Conservation (phyloP, 64 coral and sea anemone genomes). For the Trachythela sp. region DNA sequence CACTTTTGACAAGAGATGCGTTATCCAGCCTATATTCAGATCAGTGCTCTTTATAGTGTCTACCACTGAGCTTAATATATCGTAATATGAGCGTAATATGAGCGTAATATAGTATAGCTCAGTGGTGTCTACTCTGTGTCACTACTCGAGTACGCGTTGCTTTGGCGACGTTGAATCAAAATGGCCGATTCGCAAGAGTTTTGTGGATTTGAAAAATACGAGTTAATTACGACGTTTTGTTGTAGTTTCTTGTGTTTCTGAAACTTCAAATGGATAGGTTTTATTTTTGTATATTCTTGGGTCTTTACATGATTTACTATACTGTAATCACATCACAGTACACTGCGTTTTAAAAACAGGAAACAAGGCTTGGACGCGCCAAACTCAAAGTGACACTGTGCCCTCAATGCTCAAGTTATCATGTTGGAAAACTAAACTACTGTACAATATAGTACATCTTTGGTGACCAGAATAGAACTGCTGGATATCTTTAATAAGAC, state of each 20-base stretch:
- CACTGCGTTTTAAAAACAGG: background rate
- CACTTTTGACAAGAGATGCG: no score
- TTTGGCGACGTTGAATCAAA: background rate
- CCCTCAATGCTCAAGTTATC: background rate
- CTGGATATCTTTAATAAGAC: background rate
- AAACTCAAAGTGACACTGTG: no score
- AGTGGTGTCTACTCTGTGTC: no score
- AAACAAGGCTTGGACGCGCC: background rate
- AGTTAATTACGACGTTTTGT: background rate
- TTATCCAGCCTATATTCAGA: no score
- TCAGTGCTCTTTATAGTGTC: no score
- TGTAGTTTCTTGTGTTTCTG: background rate
- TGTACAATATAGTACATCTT: background rate
- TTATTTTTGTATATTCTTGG: background rate
- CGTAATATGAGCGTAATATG: no score
- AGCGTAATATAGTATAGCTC: no score
- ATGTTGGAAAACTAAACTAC: background rate
- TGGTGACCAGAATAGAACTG: background rate
- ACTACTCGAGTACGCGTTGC: no score
- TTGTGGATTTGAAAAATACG: no score
- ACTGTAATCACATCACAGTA: background rate
- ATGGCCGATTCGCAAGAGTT: background rate
- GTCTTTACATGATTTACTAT: no score
- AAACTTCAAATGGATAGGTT: background rate
- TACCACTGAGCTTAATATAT: no score